phyloP scores from a whole-genome alignment of 2,888 invertebrate species.

The Sarcophaga carnaria region DNA sequence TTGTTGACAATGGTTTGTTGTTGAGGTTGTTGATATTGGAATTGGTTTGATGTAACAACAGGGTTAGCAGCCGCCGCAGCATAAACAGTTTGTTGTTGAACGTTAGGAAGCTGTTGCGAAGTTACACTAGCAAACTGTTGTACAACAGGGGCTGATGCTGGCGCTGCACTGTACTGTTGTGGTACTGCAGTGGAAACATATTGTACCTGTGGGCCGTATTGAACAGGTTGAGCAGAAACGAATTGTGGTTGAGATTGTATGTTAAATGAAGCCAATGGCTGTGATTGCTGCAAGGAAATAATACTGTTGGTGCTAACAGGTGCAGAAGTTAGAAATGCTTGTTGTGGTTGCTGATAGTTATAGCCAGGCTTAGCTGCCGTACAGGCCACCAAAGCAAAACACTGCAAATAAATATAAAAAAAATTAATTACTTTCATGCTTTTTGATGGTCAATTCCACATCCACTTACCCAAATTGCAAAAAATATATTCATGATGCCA shows the following conservation, averaged over 20 bases:
- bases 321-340: conserved; percentile 27
- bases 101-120: neutral
- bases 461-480: conserved; percentile 73
- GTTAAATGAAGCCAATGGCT: conserved; percentile 65
- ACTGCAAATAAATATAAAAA: conserved; percentile 65
- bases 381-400: conserved; percentile 70
- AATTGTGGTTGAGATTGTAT: conserved; percentile 34
- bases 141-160: neutral
- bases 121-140: conserved; percentile 24
- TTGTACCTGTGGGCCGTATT: neutral
- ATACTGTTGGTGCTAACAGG: conserved; percentile 71
- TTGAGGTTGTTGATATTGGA: neutral
- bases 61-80: neutral
- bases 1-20: conserved; percentile 77
- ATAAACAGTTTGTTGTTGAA: conserved; percentile 27
- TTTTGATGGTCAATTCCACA: too few species aligned
- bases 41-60: neutral
- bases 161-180: neutral
- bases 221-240: conserved; percentile 15
- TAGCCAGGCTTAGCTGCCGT: conserved; percentile 75
- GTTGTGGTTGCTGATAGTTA: conserved; percentile 73
- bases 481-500: conserved; percentile 74
- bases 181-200: neutral
- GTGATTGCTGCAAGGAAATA: conserved; percentile 69
- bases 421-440: too few species aligned